Evolutionary conservation across 1,140 invertebrate genomes (phyloP).

Genomic region (Lordiphosa stackelbergi): DNA sequence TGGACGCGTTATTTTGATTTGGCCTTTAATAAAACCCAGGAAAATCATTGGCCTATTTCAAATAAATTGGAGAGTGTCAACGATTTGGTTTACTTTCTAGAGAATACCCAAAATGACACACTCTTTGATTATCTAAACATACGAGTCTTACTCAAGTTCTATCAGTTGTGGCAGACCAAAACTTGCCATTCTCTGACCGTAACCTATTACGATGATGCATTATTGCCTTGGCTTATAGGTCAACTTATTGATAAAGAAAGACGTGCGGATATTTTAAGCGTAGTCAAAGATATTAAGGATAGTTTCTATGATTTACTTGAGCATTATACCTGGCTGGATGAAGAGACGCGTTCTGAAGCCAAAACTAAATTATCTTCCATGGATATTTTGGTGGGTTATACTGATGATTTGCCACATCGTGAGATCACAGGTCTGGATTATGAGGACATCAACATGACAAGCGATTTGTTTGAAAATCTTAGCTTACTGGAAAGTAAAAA

Average conservation of each 20-base stretch:
- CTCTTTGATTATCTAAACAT: conserved; percentile 44
- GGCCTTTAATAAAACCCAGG: conserved; percentile 56
- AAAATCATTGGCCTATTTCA: conserved; percentile 40
- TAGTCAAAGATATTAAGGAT: conserved; percentile 53
- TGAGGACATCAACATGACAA: conserved; percentile 40
- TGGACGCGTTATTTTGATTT: conserved; percentile 62
- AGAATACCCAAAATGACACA: conserved; percentile 23
- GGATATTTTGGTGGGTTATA: conserved; percentile 67
- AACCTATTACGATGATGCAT: conserved; percentile 56
- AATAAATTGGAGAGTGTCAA: conserved; percentile 47
- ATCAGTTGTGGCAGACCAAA: conserved; percentile 41
- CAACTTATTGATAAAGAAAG: conserved; percentile 50
- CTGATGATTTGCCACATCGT: conserved; percentile 58
- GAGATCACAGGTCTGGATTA: conserved; percentile 49
- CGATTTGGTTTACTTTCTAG: conserved; percentile 47
- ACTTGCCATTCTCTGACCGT: conserved; percentile 49
- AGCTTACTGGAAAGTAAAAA: conserved; percentile 40
- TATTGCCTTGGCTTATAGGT: conserved; percentile 67
- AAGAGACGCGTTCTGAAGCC: conserved; percentile 60
- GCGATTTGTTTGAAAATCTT: conserved; percentile 54
- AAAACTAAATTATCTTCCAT: conserved; percentile 60
- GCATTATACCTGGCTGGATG: conserved; percentile 63
- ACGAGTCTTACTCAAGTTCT: conserved; percentile 52
- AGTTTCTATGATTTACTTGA: conserved; percentile 61
- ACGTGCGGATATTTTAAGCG: conserved; percentile 48